Conservation (phyloP, 2,113 vertebrate genomes). For the Micronycteris hirsuta region DNA sequence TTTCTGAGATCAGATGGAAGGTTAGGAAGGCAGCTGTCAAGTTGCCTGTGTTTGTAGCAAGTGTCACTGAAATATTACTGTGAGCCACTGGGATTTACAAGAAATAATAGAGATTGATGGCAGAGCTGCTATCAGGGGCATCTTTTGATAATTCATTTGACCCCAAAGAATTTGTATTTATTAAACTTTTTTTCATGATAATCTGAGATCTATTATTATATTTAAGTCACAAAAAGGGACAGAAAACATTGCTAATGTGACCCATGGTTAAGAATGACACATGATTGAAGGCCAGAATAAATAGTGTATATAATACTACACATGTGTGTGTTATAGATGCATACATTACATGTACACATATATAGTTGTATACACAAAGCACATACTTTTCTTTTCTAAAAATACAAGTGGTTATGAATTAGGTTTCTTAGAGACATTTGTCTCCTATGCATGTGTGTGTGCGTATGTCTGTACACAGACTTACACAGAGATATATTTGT, state of each 20-base stretch:
- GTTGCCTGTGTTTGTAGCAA: not conserved
- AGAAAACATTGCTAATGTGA: not conserved
- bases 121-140: not conserved
- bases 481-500: not conserved
- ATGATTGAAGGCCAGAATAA: not conserved
- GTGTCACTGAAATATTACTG: not conserved
- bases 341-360: not conserved
- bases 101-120: not conserved
- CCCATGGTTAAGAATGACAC: not conserved
- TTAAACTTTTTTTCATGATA: not conserved
- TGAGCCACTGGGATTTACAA: not conserved
- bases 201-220: not conserved
- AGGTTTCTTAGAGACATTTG: not conserved
- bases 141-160: not conserved
- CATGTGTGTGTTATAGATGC: accelerated
- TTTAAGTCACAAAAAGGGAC: not conserved
- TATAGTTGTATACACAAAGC: not conserved
- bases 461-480: not conserved
- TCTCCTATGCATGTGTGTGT: not conserved
- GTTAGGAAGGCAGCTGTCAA: not conserved
- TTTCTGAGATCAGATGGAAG: not conserved
- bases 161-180: not conserved
- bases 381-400: not conserved
- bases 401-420: not conserved
- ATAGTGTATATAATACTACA: not conserved